These are phyloP conservation scores for Mactromeris polynyma DNA, from an alignment of 2,888 invertebrate genomes.

Conservation along the genomic window DNA sequence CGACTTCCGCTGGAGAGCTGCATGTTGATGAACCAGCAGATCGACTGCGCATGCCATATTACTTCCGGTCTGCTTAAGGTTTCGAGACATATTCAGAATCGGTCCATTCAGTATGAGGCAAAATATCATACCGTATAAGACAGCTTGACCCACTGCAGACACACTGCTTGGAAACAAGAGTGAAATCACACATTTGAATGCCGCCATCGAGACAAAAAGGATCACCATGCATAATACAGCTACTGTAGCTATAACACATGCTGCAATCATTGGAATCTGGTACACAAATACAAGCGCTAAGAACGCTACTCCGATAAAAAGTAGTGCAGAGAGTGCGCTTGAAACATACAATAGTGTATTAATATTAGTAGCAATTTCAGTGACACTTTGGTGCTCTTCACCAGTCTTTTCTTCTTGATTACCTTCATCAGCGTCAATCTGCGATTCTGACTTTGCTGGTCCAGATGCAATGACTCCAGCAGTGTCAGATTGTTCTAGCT, in stretches of 20 bases:
- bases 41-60: slow-evolving; percentile 72
- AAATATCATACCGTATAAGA: slow-evolving; percentile 67
- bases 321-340: not conserved
- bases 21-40: slow-evolving; percentile 67
- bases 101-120: slow-evolving; percentile 67
- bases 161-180: slow-evolving; percentile 69
- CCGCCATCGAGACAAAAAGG: slow-evolving; percentile 54
- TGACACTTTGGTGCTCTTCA: slow-evolving; percentile 24
- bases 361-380: not conserved
- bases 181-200: slow-evolving; percentile 66
- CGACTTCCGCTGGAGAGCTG: slow-evolving; percentile 57
- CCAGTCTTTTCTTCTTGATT: not conserved
- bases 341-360: not conserved
- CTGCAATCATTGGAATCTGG: slow-evolving; percentile 53
- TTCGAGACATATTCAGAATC: slow-evolving; percentile 66
- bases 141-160: slow-evolving; percentile 67
- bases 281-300: slow-evolving; percentile 42
- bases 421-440: not conserved
- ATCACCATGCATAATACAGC: slow-evolving; percentile 57
- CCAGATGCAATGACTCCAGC: not conserved
- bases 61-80: slow-evolving; percentile 64
- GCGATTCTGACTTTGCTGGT: not conserved
- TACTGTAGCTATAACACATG: slow-evolving; percentile 50
- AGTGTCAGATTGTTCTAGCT: not conserved
- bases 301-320: not conserved